Base-by-base conservation (phyloP, 2,797 vertebrate genomes). In the Bucorvus abyssinicus region DNA sequence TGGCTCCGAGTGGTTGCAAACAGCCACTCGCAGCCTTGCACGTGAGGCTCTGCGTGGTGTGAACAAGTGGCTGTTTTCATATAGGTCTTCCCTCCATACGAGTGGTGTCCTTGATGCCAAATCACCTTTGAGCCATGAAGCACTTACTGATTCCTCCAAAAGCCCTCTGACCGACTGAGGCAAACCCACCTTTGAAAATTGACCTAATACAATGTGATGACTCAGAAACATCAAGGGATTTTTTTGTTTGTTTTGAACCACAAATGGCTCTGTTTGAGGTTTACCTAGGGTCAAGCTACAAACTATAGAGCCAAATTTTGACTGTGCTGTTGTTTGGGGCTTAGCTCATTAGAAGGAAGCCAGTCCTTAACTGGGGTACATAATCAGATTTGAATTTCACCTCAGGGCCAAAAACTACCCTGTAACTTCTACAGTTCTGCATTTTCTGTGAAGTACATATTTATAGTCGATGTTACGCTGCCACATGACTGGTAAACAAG, bases 341-440 rank as follows among this genome's bases (percentile, higher is more conserved):
- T 89, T 88, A 85, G 75, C 80, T 86, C 10, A 5, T 89, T 87
- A 13, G 65, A 80, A 89, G 61, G 60, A 84, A 53, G 60, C 60
- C 59, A 50, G 85, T 81, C 45, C 64, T 92, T 67, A 90, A 74
- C 67, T 84, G 34, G 56, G 85, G 77, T 94, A 29, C 77, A 57
- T 90, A 93, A 94, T 95, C 77, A 82, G 80, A 79, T 94, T 89
- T 89, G 64, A 87, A 44, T 90, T 95, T 96, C 34, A 91, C 29
- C 44, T 93, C 70, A 50, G 70, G 94, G 77, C 89, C 74, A 84
- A 87, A 42, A 77, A 60, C 74, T 68, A 84, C 64, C 84, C 56
- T 91, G 42, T 84, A 63, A 81, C 55, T 94, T 82, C n/a, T 79
- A 50, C 68, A 56, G 40, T 87, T 94, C 79, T 91, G 73, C n/a